Evolutionary conservation across 2,113 vertebrate species (phyloP), one percentile per base, ranked within the genome.

Genomic region (Xiphophorus couchianus): DNA sequence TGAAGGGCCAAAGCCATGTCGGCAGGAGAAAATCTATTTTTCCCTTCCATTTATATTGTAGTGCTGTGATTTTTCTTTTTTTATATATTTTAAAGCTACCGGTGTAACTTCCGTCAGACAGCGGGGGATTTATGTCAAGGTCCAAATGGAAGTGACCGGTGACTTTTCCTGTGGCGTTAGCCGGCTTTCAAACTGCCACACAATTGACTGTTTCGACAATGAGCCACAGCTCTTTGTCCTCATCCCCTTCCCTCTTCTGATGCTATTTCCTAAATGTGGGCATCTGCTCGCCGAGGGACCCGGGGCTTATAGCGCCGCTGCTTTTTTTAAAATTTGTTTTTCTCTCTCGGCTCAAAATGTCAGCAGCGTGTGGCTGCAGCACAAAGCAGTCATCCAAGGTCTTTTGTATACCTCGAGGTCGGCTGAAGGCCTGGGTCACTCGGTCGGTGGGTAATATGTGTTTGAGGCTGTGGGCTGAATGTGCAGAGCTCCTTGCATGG

Each of bases 121-220:
- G 87, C 61, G 51, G 87, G 86, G 86, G 86, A 91, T 94, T 94
- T 90, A 91, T 90, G 88, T 79, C 79, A 30, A 37, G 81, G 87
- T 91, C 85, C 91, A 92, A 92, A 93, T 93, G 89, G 91, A 93
- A 91, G 90, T 93, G 93, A 93, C 92, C 90, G 37, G 86, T 90
- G 86, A 93, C 90, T 85, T 94, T 94, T 92, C 84, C 87, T 74
- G 86, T 90, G 83, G 88, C 39, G 84, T 77, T 89, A 81, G 86
- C 83, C 66, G 76, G 87, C 80, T 84, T 82, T 85, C 80, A 86
- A 87, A 85, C 83, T 63, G 88, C 84, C 88, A 88, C 84, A 90
- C 86, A 87, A 85, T 90, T 78, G 88, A 89, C 75, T 77, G 83
- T 81, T 75, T 80, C 69, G 29, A 93, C 89, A 93, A 88, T 90